A percentile compares a stretch with the other conserved stretches of the same genome.
Evolutionary conservation across 1,140 invertebrate species (phyloP).

Genomic region (Apis florea): DNA sequence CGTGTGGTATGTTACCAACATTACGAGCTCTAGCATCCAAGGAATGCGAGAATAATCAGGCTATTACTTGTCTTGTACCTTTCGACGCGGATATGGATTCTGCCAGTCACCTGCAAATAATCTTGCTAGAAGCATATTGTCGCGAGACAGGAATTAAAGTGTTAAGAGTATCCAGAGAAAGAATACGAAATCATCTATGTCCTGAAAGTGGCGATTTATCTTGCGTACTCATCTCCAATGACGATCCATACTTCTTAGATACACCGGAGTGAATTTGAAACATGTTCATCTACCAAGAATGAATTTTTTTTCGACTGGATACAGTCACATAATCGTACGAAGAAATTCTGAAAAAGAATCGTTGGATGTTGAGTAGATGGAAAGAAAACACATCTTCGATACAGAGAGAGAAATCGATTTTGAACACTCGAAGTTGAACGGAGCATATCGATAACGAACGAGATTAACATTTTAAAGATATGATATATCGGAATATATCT

Average conservation of each 20-base stretch:
- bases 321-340: constrained; percentile 2
- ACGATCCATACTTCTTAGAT: constrained; percentile 63
- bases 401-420: too few species aligned
- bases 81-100: constrained; percentile 69
- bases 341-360: neutral
- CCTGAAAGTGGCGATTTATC: constrained; percentile 64
- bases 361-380: neutral
- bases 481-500: neutral
- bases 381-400: neutral
- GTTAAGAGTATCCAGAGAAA: constrained; percentile 65
- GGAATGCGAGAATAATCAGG: constrained; percentile 63
- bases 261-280: constrained; percentile 62
- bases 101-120: constrained; percentile 74
- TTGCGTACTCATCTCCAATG: constrained; percentile 64
- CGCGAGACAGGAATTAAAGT: constrained; percentile 73
- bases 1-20: constrained; percentile 72
- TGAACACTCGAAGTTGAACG: neutral
- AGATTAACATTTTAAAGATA: constrained; percentile 17
- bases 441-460: neutral
- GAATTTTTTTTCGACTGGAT: constrained; percentile 12
- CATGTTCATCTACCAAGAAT: neutral
- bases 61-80: constrained; percentile 70
- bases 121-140: constrained; percentile 70
- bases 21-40: constrained; percentile 69
- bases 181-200: constrained; percentile 64